These are phyloP conservation scores for Tachuris rubrigastra DNA, from an alignment of 2,113 vertebrate genomes.

Conservation along the genomic window DNA sequence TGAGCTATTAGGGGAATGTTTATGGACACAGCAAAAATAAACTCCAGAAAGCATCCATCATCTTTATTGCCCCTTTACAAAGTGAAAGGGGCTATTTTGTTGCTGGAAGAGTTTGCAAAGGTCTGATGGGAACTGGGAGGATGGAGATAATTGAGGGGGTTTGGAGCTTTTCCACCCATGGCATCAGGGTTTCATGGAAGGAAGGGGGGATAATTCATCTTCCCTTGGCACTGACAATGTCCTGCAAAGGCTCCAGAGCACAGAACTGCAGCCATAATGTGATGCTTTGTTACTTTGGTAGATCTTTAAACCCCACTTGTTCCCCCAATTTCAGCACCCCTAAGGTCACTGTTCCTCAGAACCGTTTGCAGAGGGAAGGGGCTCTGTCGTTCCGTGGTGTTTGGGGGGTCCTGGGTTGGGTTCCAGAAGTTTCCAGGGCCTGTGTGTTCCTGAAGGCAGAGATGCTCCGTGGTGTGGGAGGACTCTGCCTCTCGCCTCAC, in stretches of 20 bases:
- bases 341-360: neutral
- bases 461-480: neutral
- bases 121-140: neutral
- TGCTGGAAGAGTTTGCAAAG: neutral
- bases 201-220: neutral
- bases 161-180: neutral
- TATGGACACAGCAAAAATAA: constrained; percentile 8
- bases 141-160: neutral
- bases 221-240: neutral
- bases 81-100: neutral
- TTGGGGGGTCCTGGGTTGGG: neutral
- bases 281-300: neutral
- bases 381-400: fast-evolving
- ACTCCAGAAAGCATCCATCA: constrained; percentile 25
- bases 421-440: neutral
- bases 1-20: constrained; percentile 37
- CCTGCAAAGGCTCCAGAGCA: neutral
- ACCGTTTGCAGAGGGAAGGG: fast-evolving
- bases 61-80: constrained; percentile 16
- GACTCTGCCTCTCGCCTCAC: neutral
- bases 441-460: neutral
- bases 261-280: neutral
- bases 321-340: fast-evolving
- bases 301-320: neutral
- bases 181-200: neutral